phyloP scores from a whole-genome alignment of 2,888 invertebrate genomes.

The Lasiommata megera region DNA sequence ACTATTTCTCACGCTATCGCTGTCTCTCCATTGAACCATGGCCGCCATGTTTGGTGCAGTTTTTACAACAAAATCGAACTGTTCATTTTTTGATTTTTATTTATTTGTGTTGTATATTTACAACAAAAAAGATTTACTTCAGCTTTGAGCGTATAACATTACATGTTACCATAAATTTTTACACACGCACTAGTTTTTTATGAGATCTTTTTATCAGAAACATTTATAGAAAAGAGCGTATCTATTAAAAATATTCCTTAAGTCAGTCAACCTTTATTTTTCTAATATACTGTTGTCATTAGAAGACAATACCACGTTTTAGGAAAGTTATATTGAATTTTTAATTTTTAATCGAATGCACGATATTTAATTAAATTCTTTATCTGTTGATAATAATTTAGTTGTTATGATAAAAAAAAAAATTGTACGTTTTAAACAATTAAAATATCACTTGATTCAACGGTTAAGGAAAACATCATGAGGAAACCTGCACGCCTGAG shows the following conservation, averaged over 20 bases:
- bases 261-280: neutral
- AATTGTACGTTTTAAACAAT: too few species aligned
- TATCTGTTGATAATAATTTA: too few species aligned
- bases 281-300: neutral
- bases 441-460: too few species aligned
- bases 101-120: slow-evolving; percentile 3
- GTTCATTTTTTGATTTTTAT: slow-evolving; percentile 1
- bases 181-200: neutral
- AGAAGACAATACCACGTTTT: too few species aligned
- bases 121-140: neutral
- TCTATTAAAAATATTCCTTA: too few species aligned
- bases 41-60: slow-evolving; percentile 1
- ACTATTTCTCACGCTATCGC: slow-evolving; percentile 15
- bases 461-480: too few species aligned
- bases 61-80: slow-evolving; percentile 8
- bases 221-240: too few species aligned
- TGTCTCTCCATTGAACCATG: slow-evolving; percentile 15
- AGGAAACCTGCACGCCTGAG: too few species aligned
- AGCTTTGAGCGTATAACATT: slow-evolving; percentile 2
- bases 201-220: neutral
- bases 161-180: neutral
- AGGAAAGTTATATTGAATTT: too few species aligned
- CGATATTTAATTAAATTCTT: too few species aligned
- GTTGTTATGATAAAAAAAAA: too few species aligned
- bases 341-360: too few species aligned